Conservation (phyloP, 2,888 invertebrate species). For the Meliscaeva auricollis region DNA sequence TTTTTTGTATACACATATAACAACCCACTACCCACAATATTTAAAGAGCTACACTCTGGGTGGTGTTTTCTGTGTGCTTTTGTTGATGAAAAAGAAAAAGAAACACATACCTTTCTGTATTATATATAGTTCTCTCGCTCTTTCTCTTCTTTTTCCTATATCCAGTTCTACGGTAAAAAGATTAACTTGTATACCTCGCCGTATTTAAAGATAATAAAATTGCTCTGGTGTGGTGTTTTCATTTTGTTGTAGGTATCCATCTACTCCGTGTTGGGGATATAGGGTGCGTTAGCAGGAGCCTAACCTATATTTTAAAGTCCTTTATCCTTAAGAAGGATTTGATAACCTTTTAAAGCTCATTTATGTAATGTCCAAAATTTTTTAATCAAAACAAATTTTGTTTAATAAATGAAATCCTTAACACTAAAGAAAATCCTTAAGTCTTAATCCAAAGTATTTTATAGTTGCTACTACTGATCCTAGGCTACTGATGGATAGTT, state of each 20-base stretch:
- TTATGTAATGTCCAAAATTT: too few species aligned
- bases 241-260: conserved; percentile 9
- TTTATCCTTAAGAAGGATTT: too few species aligned
- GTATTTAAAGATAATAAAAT: conserved; percentile 38
- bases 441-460: too few species aligned
- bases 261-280: neutral
- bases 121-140: neutral
- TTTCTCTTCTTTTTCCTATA: neutral
- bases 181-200: conserved; percentile 53
- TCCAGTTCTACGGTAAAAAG: conserved; percentile 27
- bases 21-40: neutral
- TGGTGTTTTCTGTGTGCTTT: conserved; percentile 6
- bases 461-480: too few species aligned
- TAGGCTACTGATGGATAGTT: too few species aligned
- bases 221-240: conserved; percentile 17
- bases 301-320: too few species aligned
- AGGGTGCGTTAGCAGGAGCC: neutral
- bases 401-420: too few species aligned
- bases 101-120: neutral
- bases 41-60: neutral
- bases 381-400: too few species aligned
- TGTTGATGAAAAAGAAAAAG: neutral
- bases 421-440: too few species aligned
- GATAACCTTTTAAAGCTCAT: too few species aligned
- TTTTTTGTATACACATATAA: neutral